phyloP scores from a whole-genome alignment of 2,113 vertebrate genomes.

The Ammospiza nelsoni region DNA sequence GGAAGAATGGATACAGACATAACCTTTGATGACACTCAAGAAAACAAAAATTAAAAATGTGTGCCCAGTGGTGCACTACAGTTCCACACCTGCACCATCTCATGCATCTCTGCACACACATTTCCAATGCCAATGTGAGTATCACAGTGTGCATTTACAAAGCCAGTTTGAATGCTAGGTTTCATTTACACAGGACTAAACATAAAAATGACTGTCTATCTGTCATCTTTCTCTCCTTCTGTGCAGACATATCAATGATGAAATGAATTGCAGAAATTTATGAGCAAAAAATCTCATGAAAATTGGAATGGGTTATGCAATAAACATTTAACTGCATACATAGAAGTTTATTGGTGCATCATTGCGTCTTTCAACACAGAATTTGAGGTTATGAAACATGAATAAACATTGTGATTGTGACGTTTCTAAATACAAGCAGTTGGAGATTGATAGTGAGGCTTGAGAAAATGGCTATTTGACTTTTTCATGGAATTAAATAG shows the following conservation, averaged over 20 bases:
- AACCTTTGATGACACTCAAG: background rate
- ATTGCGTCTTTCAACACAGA: background rate
- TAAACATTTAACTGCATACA: constrained; percentile 47
- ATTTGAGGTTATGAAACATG: constrained; percentile 29
- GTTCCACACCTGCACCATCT: background rate
- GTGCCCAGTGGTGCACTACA: background rate
- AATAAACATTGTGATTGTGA: constrained; percentile 19
- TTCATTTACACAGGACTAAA: constrained; percentile 11
- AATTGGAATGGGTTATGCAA: constrained; percentile 18
- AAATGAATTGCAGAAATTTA: constrained; percentile 47
- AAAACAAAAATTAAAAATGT: background rate
- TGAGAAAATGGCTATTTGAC: background rate
- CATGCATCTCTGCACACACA: background rate
- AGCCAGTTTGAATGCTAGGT: background rate
- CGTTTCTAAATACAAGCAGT: constrained; percentile 5
- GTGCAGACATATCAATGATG: constrained; percentile 1
- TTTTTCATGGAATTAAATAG: background rate
- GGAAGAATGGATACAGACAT: background rate
- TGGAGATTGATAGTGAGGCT: background rate
- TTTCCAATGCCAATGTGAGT: background rate
- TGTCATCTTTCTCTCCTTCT: constrained; percentile 22
- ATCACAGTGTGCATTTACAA: background rate
- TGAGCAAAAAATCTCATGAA: constrained; percentile 36
- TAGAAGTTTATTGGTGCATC: constrained; percentile 47
- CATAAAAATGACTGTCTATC: constrained; percentile 22